phyloP scores from a whole-genome alignment of 2,797 vertebrate species.

The Hipposideros larvatus region DNA sequence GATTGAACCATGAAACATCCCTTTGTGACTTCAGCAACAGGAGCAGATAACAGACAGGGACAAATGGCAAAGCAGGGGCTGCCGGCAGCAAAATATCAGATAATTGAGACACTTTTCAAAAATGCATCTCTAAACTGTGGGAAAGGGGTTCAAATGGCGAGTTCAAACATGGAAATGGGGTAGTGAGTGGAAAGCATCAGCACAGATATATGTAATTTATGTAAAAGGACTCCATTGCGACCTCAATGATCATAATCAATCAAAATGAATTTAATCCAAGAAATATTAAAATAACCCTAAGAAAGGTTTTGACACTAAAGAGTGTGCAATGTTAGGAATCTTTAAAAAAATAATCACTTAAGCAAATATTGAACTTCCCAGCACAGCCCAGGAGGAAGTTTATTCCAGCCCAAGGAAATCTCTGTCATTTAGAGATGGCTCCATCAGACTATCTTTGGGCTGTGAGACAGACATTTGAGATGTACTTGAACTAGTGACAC shows the following conservation, averaged over 20 bases:
- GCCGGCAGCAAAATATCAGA: no score
- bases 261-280: not conserved
- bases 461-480: not conserved
- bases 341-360: not conserved
- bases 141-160: not conserved
- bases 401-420: not conserved
- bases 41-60: not conserved
- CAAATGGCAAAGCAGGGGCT: not conserved
- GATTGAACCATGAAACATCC: not conserved
- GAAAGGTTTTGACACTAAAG: not conserved
- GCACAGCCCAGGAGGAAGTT: not conserved
- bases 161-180: not conserved
- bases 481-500: not conserved
- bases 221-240: not conserved
- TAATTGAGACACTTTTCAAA: not conserved
- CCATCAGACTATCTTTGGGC: not conserved
- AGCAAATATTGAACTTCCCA: not conserved
- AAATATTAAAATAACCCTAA: not conserved
- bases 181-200: not conserved
- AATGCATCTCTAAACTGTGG: not conserved
- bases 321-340: not conserved
- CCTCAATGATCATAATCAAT: not conserved
- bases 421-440: not conserved
- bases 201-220: not conserved
- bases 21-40: not conserved